Evolutionary conservation across 2,888 invertebrate genomes (phyloP).

Genomic region (Auanema sp.): DNA sequence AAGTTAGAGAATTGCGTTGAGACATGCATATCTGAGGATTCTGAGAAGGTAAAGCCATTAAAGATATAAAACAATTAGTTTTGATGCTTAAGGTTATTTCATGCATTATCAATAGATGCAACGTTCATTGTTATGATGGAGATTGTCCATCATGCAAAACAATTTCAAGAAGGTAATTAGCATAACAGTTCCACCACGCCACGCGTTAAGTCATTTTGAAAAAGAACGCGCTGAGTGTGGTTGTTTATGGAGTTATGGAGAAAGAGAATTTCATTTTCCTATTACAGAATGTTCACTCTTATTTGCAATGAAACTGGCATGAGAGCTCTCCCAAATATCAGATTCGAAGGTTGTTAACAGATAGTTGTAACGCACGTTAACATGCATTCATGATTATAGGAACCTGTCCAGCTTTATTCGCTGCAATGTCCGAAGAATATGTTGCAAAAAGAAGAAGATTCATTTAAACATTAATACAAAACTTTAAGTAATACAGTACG

Average conservation of each 20-base stretch:
- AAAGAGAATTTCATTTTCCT: neutral
- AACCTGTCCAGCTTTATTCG: constrained; percentile 42
- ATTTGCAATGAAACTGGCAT: constrained; percentile 33
- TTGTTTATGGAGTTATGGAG: neutral
- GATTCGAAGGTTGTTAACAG: constrained; percentile 25
- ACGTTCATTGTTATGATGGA: constrained; percentile 48
- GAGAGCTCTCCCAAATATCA: constrained; percentile 29
- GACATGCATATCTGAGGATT: constrained; percentile 35
- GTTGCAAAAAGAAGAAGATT: constrained; percentile 30
- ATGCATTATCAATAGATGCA: constrained; percentile 41
- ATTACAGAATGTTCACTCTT: constrained; percentile 29
- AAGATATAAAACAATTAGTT: too few relatives aligned
- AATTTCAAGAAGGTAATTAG: constrained; percentile 29
- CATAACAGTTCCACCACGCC: neutral
- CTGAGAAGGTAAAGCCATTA: constrained; percentile 23
- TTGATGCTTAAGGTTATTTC: constrained; percentile 26
- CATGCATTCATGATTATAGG: constrained; percentile 20
- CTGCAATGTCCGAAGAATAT: constrained; percentile 37
- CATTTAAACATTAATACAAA: neutral
- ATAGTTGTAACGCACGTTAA: neutral
- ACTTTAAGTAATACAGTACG: too few relatives aligned
- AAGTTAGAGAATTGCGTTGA: constrained; percentile 41
- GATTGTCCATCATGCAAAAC: constrained; percentile 46
- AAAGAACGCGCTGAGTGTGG: neutral
- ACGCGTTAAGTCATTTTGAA: neutral